phyloP scores from a whole-genome alignment of 2,797 vertebrate genomes.

The Furcifer pardalis region DNA sequence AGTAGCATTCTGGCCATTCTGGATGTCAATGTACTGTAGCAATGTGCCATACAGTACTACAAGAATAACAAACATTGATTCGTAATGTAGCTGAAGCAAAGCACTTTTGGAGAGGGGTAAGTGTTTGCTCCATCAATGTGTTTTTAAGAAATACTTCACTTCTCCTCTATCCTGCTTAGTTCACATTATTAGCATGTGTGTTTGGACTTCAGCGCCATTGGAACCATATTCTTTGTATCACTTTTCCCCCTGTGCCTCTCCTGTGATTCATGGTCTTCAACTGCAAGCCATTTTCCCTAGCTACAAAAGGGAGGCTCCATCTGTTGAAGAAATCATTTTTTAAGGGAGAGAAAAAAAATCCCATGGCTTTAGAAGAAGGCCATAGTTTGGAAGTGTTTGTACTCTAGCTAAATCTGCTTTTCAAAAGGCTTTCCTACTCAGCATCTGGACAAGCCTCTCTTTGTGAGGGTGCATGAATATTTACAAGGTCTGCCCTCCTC shows the following conservation, averaged over 20 bases:
- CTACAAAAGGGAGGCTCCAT: constrained; percentile 26
- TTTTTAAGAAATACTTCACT: background rate
- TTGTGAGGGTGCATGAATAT: constrained; percentile 64
- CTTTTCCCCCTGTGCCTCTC: background rate
- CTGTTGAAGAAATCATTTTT: constrained; percentile 37
- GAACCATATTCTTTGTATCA: background rate
- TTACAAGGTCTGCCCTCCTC: constrained; percentile 41
- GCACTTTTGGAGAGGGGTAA: background rate
- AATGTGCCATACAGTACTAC: background rate
- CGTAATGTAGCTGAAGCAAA: background rate
- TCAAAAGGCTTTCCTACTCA: constrained; percentile 19
- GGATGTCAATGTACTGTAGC: background rate
- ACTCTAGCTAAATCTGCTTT: constrained; percentile 54
- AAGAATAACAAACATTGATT: background rate
- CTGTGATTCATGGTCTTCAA: background rate
- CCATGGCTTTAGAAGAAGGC: constrained; percentile 21
- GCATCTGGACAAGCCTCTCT: constrained; percentile 51
- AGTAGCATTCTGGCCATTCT: too few relatives aligned
- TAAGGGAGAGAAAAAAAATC: constrained; percentile 34
- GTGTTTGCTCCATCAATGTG: background rate
- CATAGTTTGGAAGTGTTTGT: constrained; percentile 61
- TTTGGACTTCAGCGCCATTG: background rate
- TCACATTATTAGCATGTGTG: background rate
- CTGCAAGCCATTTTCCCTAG: constrained; percentile 28
- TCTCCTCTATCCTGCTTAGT: background rate